Conservation (phyloP, 2,888 invertebrate genomes). For the Pecten maximus region DNA sequence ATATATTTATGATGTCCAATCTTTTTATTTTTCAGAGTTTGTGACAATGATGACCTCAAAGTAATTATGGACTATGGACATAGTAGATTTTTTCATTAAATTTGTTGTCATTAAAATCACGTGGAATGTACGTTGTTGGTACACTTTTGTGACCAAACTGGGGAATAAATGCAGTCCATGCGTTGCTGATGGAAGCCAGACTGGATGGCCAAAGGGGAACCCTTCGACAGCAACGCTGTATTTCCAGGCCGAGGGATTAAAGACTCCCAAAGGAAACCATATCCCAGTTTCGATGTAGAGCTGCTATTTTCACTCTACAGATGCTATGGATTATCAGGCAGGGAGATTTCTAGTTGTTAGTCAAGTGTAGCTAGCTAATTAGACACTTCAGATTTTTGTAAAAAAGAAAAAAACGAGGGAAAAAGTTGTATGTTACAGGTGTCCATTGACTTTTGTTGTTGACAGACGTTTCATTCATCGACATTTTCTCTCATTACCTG, state of each 20-base stretch:
- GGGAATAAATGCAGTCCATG: conserved; percentile 3
- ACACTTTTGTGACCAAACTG: conserved; percentile 36
- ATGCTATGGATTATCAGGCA: conserved; percentile 40
- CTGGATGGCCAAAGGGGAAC: neutral
- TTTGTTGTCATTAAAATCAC: conserved; percentile 32
- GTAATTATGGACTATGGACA: conserved; percentile 56
- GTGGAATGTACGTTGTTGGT: neutral
- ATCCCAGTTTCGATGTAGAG: neutral
- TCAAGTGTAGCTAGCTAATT: conserved; percentile 41
- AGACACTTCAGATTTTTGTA: conserved; percentile 40
- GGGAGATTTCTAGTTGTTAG: conserved; percentile 41
- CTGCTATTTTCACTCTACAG: conserved; percentile 37
- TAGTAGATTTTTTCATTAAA: conserved; percentile 37
- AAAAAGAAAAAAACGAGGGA: neutral
- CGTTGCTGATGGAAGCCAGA: neutral
- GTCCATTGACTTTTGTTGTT: conserved; percentile 9
- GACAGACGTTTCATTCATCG: conserved; percentile 8
- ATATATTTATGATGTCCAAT: conserved; percentile 30
- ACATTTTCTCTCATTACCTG: conserved; percentile 27
- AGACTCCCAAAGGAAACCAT: neutral
- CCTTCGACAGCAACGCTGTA: neutral
- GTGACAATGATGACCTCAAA: conserved; percentile 78
- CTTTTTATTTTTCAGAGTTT: conserved; percentile 71
- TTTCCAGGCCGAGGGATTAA: neutral
- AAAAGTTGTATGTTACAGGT: conserved; percentile 4